Percentiles rank a stretch among this genome's conserved stretches.
Evolutionary conservation across 2,113 vertebrate species (phyloP).

Genomic region (Ammodytes marinus): DNA sequence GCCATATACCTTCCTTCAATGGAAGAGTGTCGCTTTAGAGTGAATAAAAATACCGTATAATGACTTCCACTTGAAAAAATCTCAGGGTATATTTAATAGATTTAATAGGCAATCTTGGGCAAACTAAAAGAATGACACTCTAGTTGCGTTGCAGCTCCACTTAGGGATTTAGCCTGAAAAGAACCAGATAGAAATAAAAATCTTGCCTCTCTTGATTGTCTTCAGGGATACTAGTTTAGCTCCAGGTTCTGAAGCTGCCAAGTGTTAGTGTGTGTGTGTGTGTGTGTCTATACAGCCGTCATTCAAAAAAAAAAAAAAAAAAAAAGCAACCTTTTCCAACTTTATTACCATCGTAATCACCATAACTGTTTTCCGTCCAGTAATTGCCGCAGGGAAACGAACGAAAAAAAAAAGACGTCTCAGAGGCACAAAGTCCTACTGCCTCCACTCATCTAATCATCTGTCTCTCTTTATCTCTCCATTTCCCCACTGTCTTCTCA

Average conservation of each 20-base stretch:
- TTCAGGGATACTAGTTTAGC: slow-evolving; percentile 17
- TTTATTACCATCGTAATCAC: slow-evolving; percentile 54
- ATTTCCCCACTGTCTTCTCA: slow-evolving; percentile 65
- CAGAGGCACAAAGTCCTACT: slow-evolving; percentile 50
- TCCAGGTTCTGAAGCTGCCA: slow-evolving; percentile 23
- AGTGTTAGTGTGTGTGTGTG: slow-evolving; percentile 1
- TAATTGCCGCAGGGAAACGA: slow-evolving; percentile 40
- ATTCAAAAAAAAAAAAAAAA: slow-evolving; percentile 32
- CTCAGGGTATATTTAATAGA: slow-evolving; percentile 7
- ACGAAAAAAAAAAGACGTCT: slow-evolving; percentile 45
- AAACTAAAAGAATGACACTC: neutral
- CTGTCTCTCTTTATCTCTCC: slow-evolving; percentile 74
- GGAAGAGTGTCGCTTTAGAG: neutral
- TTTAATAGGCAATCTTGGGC: neutral
- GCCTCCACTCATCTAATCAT: slow-evolving; percentile 68
- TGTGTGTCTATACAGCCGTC: slow-evolving; percentile 33
- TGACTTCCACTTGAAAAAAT: slow-evolving; percentile 7
- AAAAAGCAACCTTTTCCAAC: slow-evolving; percentile 22
- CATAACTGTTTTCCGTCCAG: slow-evolving; percentile 8
- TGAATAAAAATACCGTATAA: slow-evolving; percentile 15
- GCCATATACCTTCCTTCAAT: neutral
- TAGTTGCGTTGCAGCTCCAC: slow-evolving; percentile 7
- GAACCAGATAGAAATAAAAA: neutral
- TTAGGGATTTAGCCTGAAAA: slow-evolving; percentile 19
- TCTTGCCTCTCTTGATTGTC: neutral